Base-by-base conservation (phyloP, 2,113 vertebrate species). In the Calidris pugnax region DNA sequence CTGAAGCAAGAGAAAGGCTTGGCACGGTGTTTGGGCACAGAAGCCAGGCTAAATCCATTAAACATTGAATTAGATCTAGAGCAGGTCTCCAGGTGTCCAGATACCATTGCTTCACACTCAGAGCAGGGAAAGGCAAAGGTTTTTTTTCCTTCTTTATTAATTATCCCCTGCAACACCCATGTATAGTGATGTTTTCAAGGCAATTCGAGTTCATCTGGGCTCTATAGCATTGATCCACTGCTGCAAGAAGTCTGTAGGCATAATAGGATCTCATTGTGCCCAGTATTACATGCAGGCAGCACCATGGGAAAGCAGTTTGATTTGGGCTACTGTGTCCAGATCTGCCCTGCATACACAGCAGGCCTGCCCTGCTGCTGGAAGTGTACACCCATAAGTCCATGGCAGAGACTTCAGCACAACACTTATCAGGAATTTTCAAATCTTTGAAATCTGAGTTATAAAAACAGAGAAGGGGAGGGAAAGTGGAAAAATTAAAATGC, bases 1-100 rank as follows among this genome's bases (percentile, higher is more conserved):
- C 3, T 12, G 27, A 39, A 87, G 32, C 4, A 63, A 22, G 6
- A 75, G n/a, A 71, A 75, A 55, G 28, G 11, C 4, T 74, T 39
- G 41, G 14, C 12, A 8, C 7, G 37, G 24, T 17, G 5, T n/a
- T 63, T 1, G 2, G 9, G 4, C 37, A 55, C 28, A 63, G 62
- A 51, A 85, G 15, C 8, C 30, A 60, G 21, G 4, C 16, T 68
- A 56, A 75, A 50, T 53, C 4, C 11, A 45, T 68, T 55, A 81
- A 81, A 50, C 2, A 19, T 1, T 4, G n/a, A 66, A 32, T 20
- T 41, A 81, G 28, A 39, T 14, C 22, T 33, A 21, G 3, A 45
- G 15, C 0, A 16, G 7, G 3, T 56, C 59, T 68, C 30, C 37
- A 0, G 0, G 6, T 53, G 28, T 15, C 27, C 21, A 39, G 6